Evolutionary conservation across 2,888 invertebrate species (phyloP).

Genomic region (Polia nebulosa): DNA sequence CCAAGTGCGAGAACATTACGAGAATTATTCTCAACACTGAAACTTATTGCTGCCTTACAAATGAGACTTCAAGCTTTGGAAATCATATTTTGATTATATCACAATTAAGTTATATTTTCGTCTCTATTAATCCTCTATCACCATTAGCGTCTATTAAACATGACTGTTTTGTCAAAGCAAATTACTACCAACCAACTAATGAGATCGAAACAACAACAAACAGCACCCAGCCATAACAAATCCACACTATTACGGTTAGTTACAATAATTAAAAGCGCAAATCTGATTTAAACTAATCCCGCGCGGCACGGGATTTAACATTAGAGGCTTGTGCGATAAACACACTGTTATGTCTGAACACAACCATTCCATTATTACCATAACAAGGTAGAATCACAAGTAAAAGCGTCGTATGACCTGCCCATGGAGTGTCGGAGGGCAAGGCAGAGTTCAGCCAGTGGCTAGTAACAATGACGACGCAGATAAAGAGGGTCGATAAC

Average conservation of each 20-base stretch:
- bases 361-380: conserved; percentile 52
- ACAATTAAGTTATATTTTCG: background rate
- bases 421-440: conserved; percentile 73
- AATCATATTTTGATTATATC: background rate
- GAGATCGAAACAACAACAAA: conserved; percentile 48
- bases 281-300: conserved; percentile 64
- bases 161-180: conserved; percentile 28
- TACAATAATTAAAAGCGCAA: conserved; percentile 60
- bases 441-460: conserved; percentile 84
- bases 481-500: conserved; percentile 90
- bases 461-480: conserved; percentile 89
- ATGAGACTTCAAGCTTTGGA: conserved; percentile 27
- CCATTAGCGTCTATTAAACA: background rate
- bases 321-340: conserved; percentile 54
- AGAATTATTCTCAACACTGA: conserved; percentile 74
- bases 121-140: background rate
- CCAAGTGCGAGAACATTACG: conserved; percentile 77
- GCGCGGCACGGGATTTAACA: conserved; percentile 42
- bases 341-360: conserved; percentile 46
- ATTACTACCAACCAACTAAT: conserved; percentile 35
- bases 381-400: conserved; percentile 57
- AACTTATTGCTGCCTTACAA: conserved; percentile 61
- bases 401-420: conserved; percentile 50
- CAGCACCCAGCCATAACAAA: conserved; percentile 41
- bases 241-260: conserved; percentile 53